Evolutionary conservation across 2,113 vertebrate genomes (phyloP).

Genomic region (Oncorhynchus clarkii): DNA sequence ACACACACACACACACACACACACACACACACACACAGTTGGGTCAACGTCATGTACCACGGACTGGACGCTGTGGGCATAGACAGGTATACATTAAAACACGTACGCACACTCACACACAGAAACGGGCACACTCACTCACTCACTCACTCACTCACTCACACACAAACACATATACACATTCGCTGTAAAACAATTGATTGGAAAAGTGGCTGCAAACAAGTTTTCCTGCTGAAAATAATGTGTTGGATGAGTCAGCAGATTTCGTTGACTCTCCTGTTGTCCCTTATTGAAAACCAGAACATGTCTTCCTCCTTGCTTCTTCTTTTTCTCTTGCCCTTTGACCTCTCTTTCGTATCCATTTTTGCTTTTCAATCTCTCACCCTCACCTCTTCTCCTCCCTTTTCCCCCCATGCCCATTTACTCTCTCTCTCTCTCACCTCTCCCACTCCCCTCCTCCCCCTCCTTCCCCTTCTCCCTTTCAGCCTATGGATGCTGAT

Average conservation of each 20-base stretch:
- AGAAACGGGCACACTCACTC: no score
- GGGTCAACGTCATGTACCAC: conserved; percentile 92
- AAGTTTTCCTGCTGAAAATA: not conserved
- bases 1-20: no score
- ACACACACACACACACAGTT: conserved; percentile 56
- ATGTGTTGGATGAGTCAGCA: not conserved
- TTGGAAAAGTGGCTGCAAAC: not conserved
- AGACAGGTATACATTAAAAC: conserved; percentile 69
- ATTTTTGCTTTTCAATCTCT: not conserved
- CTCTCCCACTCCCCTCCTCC: not conserved
- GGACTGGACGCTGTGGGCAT: conserved; percentile 74
- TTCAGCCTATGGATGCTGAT: no score
- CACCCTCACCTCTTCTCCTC: no score
- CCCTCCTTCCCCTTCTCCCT: not conserved
- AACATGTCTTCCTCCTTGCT: no score
- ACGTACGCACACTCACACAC: no score
- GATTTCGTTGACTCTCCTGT: not conserved
- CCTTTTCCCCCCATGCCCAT: no score
- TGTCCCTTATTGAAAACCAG: not conserved
- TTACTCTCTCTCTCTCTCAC: not conserved
- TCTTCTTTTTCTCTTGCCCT: no score
- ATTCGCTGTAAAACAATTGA: not conserved
- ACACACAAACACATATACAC: not conserved
- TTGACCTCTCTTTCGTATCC: no score
- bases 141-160: no score